Base-by-base conservation (phyloP, 2,113 vertebrate genomes). In the Malaclemys terrapin region DNA sequence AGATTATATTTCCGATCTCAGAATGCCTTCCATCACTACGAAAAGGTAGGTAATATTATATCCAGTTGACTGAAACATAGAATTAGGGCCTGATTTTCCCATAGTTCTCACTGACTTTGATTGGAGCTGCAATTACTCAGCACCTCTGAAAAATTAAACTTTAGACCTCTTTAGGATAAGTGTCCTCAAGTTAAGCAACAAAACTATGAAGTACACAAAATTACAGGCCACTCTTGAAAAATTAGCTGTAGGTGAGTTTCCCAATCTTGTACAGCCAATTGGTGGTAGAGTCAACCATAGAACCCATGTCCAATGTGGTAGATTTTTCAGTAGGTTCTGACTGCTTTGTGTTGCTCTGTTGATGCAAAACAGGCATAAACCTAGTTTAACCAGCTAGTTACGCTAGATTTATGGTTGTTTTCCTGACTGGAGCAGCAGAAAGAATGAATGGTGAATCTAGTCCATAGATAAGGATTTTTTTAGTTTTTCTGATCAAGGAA, bases 201-300 rank as follows among this genome's bases (percentile, higher is more conserved):
- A 93, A 86, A 72, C 42, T 4, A 69, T 31, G 84, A 84, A 49
- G 4, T n/a, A 14, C 31, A 22, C 45, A 88, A 49, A 3, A 69
- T 6, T 93, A 14, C 3, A 80, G 19, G 2, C 0, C 12, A 19
- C 2, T 59, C 72, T 50, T 85, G 16, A 82, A 95, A 94, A 31
- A 42, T 42, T 47, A 1, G 0, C 1, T 8, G 7, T 75, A 20
- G 35, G 6, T 69, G 8, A 62, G 84, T 76, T 75, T 91, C 10
- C 5, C 8, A 78, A 75, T 29, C 86, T 94, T 84, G 65, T 22
- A 19, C 6, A 87, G 5, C 0, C 91, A 90, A 82, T 80, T n/a
- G 0, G 35, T 62, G 53, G 75, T 3, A 47, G 8, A 54, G 4
- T 38, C 10, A 35, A 5, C 1, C 89, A 42, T 11, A 1, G n/a